Conservation (phyloP, 2,797 vertebrate species). For the Sebastes trivittatus region DNA sequence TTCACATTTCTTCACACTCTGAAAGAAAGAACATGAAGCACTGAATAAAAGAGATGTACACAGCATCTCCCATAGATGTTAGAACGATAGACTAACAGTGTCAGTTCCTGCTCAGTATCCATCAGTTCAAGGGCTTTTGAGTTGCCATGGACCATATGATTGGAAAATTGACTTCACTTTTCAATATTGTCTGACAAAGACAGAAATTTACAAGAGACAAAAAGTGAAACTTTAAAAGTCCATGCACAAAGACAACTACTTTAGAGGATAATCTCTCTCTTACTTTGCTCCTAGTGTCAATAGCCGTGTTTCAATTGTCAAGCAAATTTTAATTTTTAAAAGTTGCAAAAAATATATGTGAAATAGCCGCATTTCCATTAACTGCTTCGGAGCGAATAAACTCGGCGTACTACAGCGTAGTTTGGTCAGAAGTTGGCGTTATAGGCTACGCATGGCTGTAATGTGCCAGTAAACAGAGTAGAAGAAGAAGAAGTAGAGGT, state of each 20-base stretch:
- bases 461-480: no score
- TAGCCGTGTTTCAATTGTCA: not conserved
- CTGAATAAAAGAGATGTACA: not conserved
- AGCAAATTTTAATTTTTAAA: not conserved
- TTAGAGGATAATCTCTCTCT: not conserved
- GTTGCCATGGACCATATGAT: not conserved
- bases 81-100: not conserved
- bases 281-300: not conserved
- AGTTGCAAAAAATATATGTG: no score
- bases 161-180: not conserved
- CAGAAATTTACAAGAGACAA: not conserved
- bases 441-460: no score
- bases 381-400: not conserved
- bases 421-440: no score
- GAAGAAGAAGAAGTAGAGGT: no score
- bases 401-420: no score
- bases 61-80: not conserved
- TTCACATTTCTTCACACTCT: conserved; percentile 32
- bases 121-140: not conserved
- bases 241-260: not conserved
- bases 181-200: not conserved
- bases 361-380: not conserved
- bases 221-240: not conserved
- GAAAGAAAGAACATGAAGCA: not conserved
- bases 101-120: not conserved